Percentiles rank a stretch among this genome's conserved stretches.
Conservation (phyloP, 2,888 invertebrate genomes). For the Blomia tropicalis region DNA sequence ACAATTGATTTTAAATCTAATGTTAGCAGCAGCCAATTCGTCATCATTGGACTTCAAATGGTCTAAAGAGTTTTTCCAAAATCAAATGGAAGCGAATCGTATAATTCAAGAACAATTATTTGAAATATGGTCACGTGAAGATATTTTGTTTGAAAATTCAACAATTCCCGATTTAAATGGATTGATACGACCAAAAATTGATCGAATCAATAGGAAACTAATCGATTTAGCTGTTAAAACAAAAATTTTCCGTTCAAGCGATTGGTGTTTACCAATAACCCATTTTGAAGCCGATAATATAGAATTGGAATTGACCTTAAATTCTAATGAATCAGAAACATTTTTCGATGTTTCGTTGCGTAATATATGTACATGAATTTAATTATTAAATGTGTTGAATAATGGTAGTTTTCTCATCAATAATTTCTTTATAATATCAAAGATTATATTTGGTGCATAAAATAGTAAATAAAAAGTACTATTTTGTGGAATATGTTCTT, state of each 20-base stretch:
- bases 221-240: not conserved
- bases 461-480: too few relatives aligned
- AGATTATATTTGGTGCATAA: too few relatives aligned
- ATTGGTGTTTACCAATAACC: not conserved
- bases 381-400: too few relatives aligned
- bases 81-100: not conserved
- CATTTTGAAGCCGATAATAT: not conserved
- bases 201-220: not conserved
- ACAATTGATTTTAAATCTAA: not conserved
- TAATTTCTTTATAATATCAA: too few relatives aligned
- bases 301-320: not conserved
- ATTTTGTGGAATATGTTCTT: too few relatives aligned
- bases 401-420: too few relatives aligned
- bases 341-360: not conserved
- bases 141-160: not conserved
- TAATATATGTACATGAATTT: too few relatives aligned
- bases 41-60: not conserved
- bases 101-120: not conserved
- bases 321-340: not conserved
- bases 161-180: not conserved
- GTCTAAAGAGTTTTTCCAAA: not conserved
- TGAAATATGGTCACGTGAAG: not conserved
- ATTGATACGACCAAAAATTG: not conserved
- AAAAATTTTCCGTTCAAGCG: not conserved
- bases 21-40: not conserved